These are phyloP conservation scores for Cnemophilus loriae DNA, from an alignment of 2,113 vertebrate genomes.

Conservation along the genomic window DNA sequence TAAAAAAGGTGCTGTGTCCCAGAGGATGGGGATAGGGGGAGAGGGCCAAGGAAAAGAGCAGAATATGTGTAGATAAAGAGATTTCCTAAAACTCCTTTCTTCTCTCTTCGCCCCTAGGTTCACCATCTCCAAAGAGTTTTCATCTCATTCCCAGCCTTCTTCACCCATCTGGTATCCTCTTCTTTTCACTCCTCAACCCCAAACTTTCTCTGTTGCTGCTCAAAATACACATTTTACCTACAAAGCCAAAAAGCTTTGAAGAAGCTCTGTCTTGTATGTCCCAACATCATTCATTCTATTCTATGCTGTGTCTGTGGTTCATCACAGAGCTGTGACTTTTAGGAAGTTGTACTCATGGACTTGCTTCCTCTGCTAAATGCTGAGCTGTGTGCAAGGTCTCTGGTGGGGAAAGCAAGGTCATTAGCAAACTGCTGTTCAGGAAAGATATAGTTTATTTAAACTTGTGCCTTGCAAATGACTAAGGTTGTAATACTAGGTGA, in stretches of 20 bases:
- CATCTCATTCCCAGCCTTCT: not conserved
- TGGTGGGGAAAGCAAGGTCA: not conserved
- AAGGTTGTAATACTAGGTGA: not conserved
- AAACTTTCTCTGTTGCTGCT: not conserved
- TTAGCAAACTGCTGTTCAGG: not conserved
- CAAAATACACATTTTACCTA: not conserved
- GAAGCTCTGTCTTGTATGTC: not conserved
- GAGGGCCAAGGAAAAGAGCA: not conserved
- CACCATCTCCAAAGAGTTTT: not conserved
- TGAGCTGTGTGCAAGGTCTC: not conserved
- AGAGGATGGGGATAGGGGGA: not conserved
- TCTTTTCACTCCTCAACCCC: not conserved
- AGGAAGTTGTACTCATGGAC: not conserved
- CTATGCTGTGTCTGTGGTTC: not conserved
- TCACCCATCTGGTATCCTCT: not conserved
- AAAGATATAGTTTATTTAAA: not conserved
- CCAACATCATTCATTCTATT: not conserved
- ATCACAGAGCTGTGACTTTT: not conserved
- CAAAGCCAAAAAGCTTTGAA: not conserved
- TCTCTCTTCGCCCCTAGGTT: not conserved
- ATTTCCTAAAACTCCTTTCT: not conserved
- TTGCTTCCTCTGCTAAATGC: not conserved
- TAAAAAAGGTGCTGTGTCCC: not conserved
- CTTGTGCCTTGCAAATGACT: not conserved
- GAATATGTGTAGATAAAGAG: not conserved